phyloP scores from a whole-genome alignment of 2,888 invertebrate genomes.

The Dicyrtoma fusca region DNA sequence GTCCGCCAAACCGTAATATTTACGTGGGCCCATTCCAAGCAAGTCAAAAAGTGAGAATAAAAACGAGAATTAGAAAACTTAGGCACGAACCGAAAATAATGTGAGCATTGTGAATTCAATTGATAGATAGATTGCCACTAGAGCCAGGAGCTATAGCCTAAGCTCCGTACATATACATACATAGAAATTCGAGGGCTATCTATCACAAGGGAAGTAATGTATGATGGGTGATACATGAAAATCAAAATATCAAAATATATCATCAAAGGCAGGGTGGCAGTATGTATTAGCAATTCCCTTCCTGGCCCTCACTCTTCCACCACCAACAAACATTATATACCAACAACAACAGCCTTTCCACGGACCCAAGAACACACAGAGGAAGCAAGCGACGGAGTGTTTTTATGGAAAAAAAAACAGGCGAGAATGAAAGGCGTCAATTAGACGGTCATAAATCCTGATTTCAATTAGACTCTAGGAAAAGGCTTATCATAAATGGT shows the following conservation, averaged over 20 bases:
- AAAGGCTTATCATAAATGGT: conserved; percentile 43
- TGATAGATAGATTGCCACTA: conserved; percentile 20
- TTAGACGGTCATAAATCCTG: conserved; percentile 56
- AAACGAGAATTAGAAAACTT: conserved; percentile 17
- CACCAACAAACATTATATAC: too few species aligned
- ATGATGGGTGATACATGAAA: conserved; percentile 6
- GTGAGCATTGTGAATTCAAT: background rate
- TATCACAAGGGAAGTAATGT: too few species aligned
- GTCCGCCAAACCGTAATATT: too few species aligned
- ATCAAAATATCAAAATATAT: too few species aligned
- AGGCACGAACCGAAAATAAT: conserved; percentile 18
- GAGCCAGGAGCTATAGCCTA: conserved; percentile 2
- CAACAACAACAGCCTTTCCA: too few species aligned
- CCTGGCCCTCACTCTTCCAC: too few species aligned
- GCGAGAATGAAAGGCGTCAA: conserved; percentile 55
- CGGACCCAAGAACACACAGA: too few species aligned
- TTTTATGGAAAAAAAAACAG: conserved; percentile 32
- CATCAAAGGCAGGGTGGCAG: too few species aligned
- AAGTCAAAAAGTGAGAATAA: too few species aligned
- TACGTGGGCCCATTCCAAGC: too few species aligned
- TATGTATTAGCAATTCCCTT: too few species aligned
- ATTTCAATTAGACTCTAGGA: conserved; percentile 53
- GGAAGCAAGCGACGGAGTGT: background rate
- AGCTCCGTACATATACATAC: too few species aligned
- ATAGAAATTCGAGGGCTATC: background rate